Base-by-base conservation (phyloP, 35 echinoderm and acorn worm genomes). In the Apostichopus japonicus region DNA sequence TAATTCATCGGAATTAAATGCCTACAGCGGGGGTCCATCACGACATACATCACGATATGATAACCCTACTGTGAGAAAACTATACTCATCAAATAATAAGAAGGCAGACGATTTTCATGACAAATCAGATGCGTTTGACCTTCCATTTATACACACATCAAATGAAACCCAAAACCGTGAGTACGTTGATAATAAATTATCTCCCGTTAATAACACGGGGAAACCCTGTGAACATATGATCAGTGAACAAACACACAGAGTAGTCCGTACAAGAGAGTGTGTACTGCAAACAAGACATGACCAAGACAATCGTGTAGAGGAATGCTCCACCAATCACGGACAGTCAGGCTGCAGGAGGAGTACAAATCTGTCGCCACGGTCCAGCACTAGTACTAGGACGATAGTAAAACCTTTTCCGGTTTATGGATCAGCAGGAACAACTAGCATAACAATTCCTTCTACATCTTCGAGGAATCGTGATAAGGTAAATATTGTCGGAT, bases 401-500 rank as follows among this genome's bases (percentile, higher is more conserved):
- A 72, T 67, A 51, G 62, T 89, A 89, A 89, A 89, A 89, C 86
- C 86, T n/a, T 89, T 73, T 14, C 86, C 86, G 23, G 5, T 89
- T 71, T 89, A 89, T 89, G 86, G 86, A 21, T 72, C 23, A 25
- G 23, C 57, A 6, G 57, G 86, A 87, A 87, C 86, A 65, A 63
- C 44, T 65, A 54, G 24, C 6, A 51, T 23, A 72, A 21, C 71
- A 24, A 23, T 72, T 73, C 59, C 86, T 72, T 72, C 56, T 44
- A 51, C 61, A 24, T 24, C 86, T 72, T 63, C 81, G 57, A 59
- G 54, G 56, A 84, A 89, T 79, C 73, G 21, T n/a, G 90, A 91
- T 91, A 91, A 91, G 52, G 76, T 79, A 79, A 91, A 91, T 79
- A 77, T 33, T 78, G 90, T 77, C 90, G 90, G 90, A 91, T 91